Evolutionary conservation across 2,797 vertebrate genomes (phyloP).

Genomic region (Scomberomorus guttatus): DNA sequence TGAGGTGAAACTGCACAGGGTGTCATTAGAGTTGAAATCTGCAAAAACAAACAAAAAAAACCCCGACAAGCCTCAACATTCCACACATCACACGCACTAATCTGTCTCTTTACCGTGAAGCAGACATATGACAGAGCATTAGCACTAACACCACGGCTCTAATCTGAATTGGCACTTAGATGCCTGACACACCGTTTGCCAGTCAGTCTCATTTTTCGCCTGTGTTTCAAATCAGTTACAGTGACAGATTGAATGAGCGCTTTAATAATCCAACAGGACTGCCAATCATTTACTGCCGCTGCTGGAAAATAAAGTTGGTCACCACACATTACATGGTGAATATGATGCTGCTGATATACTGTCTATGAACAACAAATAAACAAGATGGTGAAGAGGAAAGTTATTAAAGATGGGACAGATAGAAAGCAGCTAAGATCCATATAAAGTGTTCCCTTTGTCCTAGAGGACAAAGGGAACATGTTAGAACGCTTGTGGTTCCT

Average conservation of each 20-base stretch:
- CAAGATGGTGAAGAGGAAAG: too few relatives aligned
- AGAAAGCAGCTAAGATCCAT: neutral
- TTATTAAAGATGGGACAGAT: neutral
- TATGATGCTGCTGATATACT: too few relatives aligned
- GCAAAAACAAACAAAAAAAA: neutral
- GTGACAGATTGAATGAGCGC: conserved; percentile 8
- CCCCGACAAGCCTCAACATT: neutral
- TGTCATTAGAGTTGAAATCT: neutral
- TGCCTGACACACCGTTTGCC: conserved; percentile 26
- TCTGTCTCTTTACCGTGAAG: conserved; percentile 10
- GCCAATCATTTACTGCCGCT: neutral
- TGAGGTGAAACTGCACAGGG: neutral
- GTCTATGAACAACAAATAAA: too few relatives aligned
- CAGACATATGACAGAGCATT: conserved; percentile 38
- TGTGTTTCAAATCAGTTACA: conserved; percentile 21
- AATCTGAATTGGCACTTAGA: conserved; percentile 55
- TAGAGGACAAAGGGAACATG: too few relatives aligned
- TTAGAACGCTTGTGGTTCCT: conserved; percentile 7
- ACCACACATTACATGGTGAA: neutral
- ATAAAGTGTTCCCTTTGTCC: neutral
- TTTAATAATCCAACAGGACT: conserved; percentile 10
- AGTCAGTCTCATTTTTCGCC: conserved; percentile 14
- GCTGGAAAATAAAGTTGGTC: conserved; percentile 17
- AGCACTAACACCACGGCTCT: conserved; percentile 12
- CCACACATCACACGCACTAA: conserved; percentile 20